Base-by-base conservation (phyloP, 2,888 invertebrate genomes). In the Artemia sinica region DNA sequence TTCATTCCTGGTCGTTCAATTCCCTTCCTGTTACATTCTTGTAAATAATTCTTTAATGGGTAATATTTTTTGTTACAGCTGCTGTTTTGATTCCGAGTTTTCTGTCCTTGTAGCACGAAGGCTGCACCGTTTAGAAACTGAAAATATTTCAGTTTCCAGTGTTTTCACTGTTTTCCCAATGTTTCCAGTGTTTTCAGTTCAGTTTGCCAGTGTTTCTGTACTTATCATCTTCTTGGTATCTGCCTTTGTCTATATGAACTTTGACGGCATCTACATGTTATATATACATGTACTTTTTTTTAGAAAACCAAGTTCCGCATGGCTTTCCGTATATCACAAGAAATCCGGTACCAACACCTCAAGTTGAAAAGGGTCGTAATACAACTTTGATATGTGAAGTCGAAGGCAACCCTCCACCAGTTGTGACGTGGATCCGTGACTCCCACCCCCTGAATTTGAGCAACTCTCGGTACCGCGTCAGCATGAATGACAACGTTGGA, bases 331-430 rank as follows among this genome's bases (percentile, higher is more conserved):
- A 84, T 77, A 89, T 92, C 76, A 86, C 86, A 52, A 86, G 89
- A 74, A 87, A 90, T 71, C 94, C 96, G 0, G 50, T 58, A 9
- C 85, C 85, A 71, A 88, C 92, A 70, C 91, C 93, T 81, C 95
- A 94, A 69, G 95, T 96, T 68, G 97, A 98, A 80, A 92, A 91
- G 73, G 94, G 93, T 18, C 90, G 92, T 79, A 90, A 87, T 66
- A 89, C 94, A 13, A 84, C 90, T 48, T 84, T 98, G 75, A 86
- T 86, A 65, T 98, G 97, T 80, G 84, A 87, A 72, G 95, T 93
- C 52, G 84, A 83, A 65, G 96, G 95, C 69, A 87, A 83, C 76
- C 80, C 86, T 50, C 71, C 73, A 11, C 83, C 82, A 12, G 83
- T 83, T 74, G 88, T 96, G 75, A 85, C 88, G 73, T 98, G 97